phyloP scores from a whole-genome alignment of 2,888 invertebrate genomes.

The Oligia latruncula region DNA sequence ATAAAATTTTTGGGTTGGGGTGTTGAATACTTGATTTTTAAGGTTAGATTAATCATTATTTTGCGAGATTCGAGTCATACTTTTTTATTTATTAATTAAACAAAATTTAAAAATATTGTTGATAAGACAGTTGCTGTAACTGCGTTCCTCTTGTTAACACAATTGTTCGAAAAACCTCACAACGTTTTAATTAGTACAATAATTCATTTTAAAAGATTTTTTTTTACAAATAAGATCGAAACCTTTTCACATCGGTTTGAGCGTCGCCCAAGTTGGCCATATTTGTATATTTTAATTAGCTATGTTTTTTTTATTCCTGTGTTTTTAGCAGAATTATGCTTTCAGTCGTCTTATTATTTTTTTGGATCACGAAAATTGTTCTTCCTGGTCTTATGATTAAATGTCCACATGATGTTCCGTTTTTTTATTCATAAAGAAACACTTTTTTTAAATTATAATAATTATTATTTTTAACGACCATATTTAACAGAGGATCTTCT shows the following conservation, averaged over 20 bases:
- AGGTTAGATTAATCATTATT: neutral
- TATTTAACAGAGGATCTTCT: neutral
- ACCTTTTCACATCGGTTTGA: neutral
- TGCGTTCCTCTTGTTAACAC: neutral
- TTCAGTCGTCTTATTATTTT: neutral
- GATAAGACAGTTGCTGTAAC: too few relatives aligned
- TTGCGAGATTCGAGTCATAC: neutral
- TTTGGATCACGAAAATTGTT: neutral
- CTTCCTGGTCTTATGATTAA: neutral
- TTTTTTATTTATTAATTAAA: neutral
- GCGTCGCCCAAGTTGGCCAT: neutral
- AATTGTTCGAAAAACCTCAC: neutral
- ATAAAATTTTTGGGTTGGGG: neutral
- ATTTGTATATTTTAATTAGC: neutral
- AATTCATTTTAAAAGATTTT: neutral
- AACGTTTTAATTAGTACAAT: neutral
- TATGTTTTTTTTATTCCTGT: neutral
- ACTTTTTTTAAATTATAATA: neutral
- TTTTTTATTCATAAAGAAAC: neutral
- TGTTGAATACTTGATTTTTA: conserved; percentile 8
- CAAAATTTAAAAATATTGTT: neutral
- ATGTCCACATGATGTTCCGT: too few relatives aligned
- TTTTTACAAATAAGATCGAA: neutral
- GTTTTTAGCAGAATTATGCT: neutral
- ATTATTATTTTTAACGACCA: neutral